Evolutionary conservation across 2,888 invertebrate species (phyloP).

Genomic region (Pharmacophagus antenor): DNA sequence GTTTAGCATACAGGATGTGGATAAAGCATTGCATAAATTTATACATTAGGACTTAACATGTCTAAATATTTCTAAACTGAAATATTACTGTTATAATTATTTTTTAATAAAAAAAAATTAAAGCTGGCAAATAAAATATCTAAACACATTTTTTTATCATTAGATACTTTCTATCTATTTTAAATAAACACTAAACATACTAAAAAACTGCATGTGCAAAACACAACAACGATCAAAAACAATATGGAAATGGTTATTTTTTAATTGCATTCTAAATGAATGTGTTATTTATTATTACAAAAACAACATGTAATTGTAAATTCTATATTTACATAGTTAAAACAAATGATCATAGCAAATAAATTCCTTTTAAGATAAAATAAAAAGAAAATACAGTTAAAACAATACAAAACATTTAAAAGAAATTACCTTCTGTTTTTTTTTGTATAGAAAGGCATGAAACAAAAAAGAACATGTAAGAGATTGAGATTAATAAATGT

Average conservation of each 20-base stretch:
- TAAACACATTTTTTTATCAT: no score
- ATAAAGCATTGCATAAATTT: no score
- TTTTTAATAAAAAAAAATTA: no score
- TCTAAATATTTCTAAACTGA: no score
- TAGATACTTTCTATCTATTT: not conserved
- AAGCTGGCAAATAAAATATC: no score
- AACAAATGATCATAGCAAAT: not conserved
- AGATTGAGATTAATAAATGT: not conserved
- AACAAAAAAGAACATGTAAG: constrained; percentile 54
- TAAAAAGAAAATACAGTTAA: not conserved
- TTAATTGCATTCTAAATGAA: not conserved
- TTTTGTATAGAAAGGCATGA: constrained; percentile 62
- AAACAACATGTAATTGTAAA: not conserved
- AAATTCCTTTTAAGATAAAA: not conserved
- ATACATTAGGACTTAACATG: no score
- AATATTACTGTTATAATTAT: no score
- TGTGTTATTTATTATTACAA: not conserved
- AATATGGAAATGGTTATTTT: not conserved
- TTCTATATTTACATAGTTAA: not conserved
- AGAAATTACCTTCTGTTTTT: constrained; percentile 66
- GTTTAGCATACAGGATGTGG: no score
- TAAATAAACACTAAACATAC: not conserved
- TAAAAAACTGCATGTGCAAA: not conserved
- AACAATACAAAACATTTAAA: constrained; percentile 36
- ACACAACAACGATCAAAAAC: not conserved